Conservation (phyloP, 2,797 vertebrate genomes). For the Pyrocephalus nanus region DNA sequence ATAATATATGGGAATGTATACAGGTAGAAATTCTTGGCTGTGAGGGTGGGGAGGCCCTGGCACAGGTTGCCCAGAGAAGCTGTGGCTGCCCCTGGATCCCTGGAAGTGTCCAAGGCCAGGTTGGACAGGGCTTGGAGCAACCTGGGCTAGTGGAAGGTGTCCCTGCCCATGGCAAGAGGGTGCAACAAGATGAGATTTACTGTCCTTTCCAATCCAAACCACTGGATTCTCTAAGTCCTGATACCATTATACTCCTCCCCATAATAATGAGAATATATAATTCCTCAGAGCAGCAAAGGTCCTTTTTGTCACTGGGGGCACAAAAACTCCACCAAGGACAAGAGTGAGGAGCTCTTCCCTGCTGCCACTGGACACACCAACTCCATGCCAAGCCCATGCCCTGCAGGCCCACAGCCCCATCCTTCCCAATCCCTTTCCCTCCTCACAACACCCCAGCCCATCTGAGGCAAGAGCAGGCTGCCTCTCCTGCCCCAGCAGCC, state of each 20-base stretch:
- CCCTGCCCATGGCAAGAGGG: background rate
- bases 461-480: background rate
- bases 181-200: fast-evolving
- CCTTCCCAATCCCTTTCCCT: background rate
- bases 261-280: background rate
- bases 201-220: background rate
- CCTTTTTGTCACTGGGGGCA: background rate
- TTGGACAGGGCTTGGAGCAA: fast-evolving
- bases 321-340: background rate
- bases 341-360: background rate
- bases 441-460: fast-evolving
- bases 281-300: background rate
- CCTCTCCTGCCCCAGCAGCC: background rate
- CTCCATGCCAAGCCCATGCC: fast-evolving
- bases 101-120: background rate
- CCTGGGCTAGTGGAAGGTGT: background rate
- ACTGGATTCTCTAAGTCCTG: background rate
- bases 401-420: background rate
- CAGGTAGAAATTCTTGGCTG: fast-evolving
- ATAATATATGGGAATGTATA: background rate
- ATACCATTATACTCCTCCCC: background rate
- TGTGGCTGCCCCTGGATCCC: background rate
- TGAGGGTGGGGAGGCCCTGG: fast-evolving
- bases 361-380: fast-evolving
- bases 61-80: background rate